A percentile compares a stretch with the other conserved stretches of the same genome.
Evolutionary conservation across 2,888 invertebrate species (phyloP).

Genomic region (Hedychridium roseum): DNA sequence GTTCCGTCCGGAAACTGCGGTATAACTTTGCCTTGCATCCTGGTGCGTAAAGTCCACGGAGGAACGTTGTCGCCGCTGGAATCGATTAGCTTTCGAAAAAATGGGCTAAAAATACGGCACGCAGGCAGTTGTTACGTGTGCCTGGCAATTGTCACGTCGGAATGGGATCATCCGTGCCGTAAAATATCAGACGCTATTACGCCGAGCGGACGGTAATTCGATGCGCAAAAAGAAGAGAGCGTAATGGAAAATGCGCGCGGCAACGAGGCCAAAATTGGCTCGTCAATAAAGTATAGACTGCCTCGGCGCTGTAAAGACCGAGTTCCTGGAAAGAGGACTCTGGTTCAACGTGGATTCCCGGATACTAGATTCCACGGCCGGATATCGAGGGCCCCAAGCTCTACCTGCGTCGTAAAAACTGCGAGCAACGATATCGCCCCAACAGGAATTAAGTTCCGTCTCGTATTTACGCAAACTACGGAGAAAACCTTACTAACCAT

Average conservation of each 20-base stretch:
- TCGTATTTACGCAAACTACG: not conserved
- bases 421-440: constrained; percentile 28
- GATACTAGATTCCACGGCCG: constrained; percentile 9
- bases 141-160: too few species aligned
- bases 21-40: too few species aligned
- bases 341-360: constrained; percentile 10
- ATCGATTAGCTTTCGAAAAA: too few species aligned
- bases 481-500: too few species aligned
- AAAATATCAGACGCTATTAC: not conserved
- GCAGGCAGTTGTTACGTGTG: too few species aligned
- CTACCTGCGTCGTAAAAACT: constrained; percentile 12
- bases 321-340: too few species aligned
- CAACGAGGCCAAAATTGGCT: constrained; percentile 30
- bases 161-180: too few species aligned
- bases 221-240: constrained; percentile 21
- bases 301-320: too few species aligned
- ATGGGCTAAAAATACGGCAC: too few species aligned
- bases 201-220: constrained; percentile 10
- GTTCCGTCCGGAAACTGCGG: too few species aligned
- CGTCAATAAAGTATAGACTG: constrained; percentile 26
- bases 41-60: too few species aligned
- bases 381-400: constrained; percentile 8
- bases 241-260: constrained; percentile 22
- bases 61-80: constrained; percentile 39
- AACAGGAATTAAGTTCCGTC: constrained; percentile 16